Evolutionary conservation across 1,140 invertebrate genomes (phyloP), one percentile per base, ranked within the genome.

Genomic region (Drosophila lini): DNA sequence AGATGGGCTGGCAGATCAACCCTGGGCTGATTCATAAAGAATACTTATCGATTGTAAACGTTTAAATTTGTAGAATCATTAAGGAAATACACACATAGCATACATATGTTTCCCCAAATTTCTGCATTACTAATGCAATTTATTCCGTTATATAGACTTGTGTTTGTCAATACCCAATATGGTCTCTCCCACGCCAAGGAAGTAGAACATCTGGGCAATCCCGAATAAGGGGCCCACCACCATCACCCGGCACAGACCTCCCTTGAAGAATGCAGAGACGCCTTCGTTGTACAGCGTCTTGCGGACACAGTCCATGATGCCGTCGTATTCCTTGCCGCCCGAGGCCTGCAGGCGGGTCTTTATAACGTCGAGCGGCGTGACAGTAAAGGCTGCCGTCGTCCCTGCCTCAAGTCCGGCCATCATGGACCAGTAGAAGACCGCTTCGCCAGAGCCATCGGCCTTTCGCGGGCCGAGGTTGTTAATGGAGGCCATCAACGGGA

Each of bases 171-270:
- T 50, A 34, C 97, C 97, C 56, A 99, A 84, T 2, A 99, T 86
- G 65, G 93, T 94, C 92, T 99, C 98, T 3, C 97, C 98, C 15
- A 99, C 97, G 19, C 98, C 98, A 60, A 99, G 94, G 92, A 97
- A 99, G 92, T 99, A 99, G 4, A 99, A 97, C 19, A 96, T 98
- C 94, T 99, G 99, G 8, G 98, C 98, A 64, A 99, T 99, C 64
- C 98, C 99, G 93, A 99, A 99, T 36, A 99, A 92, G 1, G 98
- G 98, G 4, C 98, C 98, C 83, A 99, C 98, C 0, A 99, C 98
- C 67, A 99, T 98, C 94, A 99, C 97, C 77, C 99, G 94, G 92
- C 98, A 99, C 2, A 96, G 96, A 2, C 98, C 98, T 50, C 99
- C 99, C 93, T 99, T 99, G 93, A 99, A 99, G 92, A 99, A 98